Percentiles rank a stretch among this genome's conserved stretches.
Evolutionary conservation across 2,113 vertebrate genomes (phyloP).

Genomic region (Elephas maximus): DNA sequence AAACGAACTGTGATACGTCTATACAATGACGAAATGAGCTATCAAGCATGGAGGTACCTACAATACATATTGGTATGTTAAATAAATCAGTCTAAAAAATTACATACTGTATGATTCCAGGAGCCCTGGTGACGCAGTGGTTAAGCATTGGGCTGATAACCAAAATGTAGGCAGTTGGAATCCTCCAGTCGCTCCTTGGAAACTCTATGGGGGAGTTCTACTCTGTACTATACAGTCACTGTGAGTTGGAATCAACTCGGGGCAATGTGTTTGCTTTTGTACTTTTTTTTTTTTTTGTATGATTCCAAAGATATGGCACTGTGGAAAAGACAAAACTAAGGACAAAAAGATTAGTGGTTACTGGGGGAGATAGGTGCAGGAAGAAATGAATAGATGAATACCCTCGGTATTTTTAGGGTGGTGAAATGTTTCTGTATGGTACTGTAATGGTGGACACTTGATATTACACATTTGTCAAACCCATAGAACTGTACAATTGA

Average conservation of each 20-base stretch:
- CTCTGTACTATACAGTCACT: too few species aligned
- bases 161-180: too few species aligned
- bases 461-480: not conserved
- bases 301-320: not conserved
- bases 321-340: not conserved
- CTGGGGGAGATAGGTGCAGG: fast-evolving
- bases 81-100: not conserved
- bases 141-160: too few species aligned
- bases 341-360: not conserved
- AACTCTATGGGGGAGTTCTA: too few species aligned
- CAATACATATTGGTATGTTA: not conserved
- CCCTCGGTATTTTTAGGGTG: not conserved
- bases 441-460: not conserved
- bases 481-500: not conserved
- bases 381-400: not conserved
- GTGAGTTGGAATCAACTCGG: too few species aligned
- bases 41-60: not conserved
- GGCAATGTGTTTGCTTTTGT: too few species aligned
- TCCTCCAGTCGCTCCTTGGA: too few species aligned
- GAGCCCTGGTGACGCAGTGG: too few species aligned
- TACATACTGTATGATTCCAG: not conserved
- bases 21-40: not conserved
- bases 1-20: not conserved
- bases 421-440: not conserved
- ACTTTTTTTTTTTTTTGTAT: too few species aligned